phyloP scores from a whole-genome alignment of 2,888 invertebrate genomes.

The Stenurella melanura region DNA sequence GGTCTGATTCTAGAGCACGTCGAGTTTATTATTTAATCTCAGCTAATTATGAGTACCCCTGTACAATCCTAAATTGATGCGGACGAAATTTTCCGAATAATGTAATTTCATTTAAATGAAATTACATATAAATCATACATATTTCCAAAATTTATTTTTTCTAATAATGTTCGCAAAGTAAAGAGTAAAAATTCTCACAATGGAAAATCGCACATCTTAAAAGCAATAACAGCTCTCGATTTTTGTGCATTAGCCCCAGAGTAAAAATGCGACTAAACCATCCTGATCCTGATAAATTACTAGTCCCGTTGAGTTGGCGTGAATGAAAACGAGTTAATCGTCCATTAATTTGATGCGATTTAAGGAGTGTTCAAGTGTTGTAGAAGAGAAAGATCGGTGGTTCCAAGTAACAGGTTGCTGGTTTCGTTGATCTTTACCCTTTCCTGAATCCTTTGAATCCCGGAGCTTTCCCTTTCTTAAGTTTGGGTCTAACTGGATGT shows the following conservation, averaged over 20 bases:
- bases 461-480: conserved; percentile 66
- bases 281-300: conserved; percentile 38
- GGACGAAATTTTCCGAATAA: no score
- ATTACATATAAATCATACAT: no score
- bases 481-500: conserved; percentile 57
- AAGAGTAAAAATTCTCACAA: neutral
- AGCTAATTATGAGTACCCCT: no score
- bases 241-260: neutral
- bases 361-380: conserved; percentile 49
- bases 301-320: conserved; percentile 44
- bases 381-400: conserved; percentile 45
- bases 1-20: no score
- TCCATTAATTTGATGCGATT: conserved; percentile 60
- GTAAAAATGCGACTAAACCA: conserved; percentile 27
- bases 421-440: conserved; percentile 64
- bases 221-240: neutral
- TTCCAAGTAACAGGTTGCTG: conserved; percentile 63
- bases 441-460: conserved; percentile 66
- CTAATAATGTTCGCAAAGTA: no score
- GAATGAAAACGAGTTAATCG: conserved; percentile 59
- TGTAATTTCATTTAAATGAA: no score
- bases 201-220: neutral
- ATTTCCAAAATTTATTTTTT: no score
- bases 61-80: no score
- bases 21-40: no score